Percentiles rank a stretch among this genome's conserved stretches.
These are phyloP conservation scores for Xyliphius kryptos DNA, from an alignment of 2,113 vertebrate genomes.

Conservation along the genomic window DNA sequence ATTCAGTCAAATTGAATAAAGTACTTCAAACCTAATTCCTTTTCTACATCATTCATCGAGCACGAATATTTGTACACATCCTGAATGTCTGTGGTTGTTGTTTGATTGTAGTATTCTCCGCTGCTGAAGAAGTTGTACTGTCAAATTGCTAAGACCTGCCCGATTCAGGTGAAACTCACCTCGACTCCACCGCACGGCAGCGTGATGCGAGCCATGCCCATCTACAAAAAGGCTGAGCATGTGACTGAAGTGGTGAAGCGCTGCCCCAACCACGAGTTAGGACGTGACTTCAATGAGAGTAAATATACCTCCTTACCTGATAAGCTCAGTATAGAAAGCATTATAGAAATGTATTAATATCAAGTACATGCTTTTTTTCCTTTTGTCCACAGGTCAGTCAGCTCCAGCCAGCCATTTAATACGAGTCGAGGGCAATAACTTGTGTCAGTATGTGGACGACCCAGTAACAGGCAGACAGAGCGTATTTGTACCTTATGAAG, in stretches of 20 bases:
- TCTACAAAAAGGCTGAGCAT: slow-evolving; percentile 97
- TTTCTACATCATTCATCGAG: no score
- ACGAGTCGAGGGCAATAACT: slow-evolving; percentile 91
- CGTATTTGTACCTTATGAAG: slow-evolving; percentile 86
- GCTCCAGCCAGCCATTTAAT: slow-evolving; percentile 94
- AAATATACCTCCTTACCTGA: slow-evolving; percentile 33
- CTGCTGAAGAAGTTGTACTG: slow-evolving; percentile 98
- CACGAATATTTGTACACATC: no score
- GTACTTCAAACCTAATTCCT: slow-evolving; percentile 2
- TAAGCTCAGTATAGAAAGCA: no score
- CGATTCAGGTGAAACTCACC: slow-evolving; percentile 93
- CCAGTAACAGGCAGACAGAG: slow-evolving; percentile 90
- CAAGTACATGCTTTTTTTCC: no score
- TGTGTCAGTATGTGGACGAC: slow-evolving; percentile 91
- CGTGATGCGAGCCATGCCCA: slow-evolving; percentile 87
- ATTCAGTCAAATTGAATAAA: no score
- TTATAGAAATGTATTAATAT: no score
- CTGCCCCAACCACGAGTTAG: slow-evolving; percentile 95
- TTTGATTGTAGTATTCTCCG: slow-evolving; percentile 83
- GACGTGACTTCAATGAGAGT: slow-evolving; percentile 94
- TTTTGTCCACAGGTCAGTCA: slow-evolving; percentile 84
- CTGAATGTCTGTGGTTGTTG: slow-evolving; percentile 21
- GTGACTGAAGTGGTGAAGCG: slow-evolving; percentile 96
- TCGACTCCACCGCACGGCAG: slow-evolving; percentile 78
- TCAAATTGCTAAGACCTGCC: slow-evolving; percentile 96